Evolutionary conservation across 1,140 invertebrate species (phyloP).

Genomic region (Trichonephila inaurata): DNA sequence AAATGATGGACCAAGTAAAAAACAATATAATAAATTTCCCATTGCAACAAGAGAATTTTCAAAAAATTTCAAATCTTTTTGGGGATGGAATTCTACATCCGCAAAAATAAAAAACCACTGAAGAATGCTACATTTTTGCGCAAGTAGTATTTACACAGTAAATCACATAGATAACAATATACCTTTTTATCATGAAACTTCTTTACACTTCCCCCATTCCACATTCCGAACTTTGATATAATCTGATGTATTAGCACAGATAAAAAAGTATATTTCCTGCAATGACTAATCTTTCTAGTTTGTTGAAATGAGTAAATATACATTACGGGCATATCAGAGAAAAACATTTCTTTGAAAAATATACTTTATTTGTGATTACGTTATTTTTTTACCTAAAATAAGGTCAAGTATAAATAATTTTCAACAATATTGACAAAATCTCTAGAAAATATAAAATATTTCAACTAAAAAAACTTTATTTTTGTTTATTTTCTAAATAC

Average conservation of each 20-base stretch:
- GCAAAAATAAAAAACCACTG: not conserved
- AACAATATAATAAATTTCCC: not conserved
- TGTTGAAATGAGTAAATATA: not conserved
- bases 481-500: too few relatives aligned
- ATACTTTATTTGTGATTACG: too few relatives aligned
- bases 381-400: too few relatives aligned
- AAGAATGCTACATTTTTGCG: not conserved
- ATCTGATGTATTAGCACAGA: not conserved
- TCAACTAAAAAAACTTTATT: too few relatives aligned
- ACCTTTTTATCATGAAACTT: not conserved
- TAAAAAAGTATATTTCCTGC: not conserved
- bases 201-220: too few relatives aligned
- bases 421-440: too few relatives aligned
- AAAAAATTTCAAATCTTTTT: not conserved
- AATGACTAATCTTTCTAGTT: not conserved
- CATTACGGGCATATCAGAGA: not conserved
- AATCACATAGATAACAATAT: not conserved
- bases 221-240: conserved; percentile 7
- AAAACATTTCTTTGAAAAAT: not conserved
- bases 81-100: too few relatives aligned
- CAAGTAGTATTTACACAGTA: not conserved
- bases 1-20: not conserved
- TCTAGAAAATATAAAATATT: too few relatives aligned
- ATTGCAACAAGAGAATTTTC: not conserved
- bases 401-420: too few relatives aligned